A percentile compares a stretch with the other conserved stretches of the same genome.
phyloP scores from a whole-genome alignment of 2,888 invertebrate species.

The Drosophila fungiperda region DNA sequence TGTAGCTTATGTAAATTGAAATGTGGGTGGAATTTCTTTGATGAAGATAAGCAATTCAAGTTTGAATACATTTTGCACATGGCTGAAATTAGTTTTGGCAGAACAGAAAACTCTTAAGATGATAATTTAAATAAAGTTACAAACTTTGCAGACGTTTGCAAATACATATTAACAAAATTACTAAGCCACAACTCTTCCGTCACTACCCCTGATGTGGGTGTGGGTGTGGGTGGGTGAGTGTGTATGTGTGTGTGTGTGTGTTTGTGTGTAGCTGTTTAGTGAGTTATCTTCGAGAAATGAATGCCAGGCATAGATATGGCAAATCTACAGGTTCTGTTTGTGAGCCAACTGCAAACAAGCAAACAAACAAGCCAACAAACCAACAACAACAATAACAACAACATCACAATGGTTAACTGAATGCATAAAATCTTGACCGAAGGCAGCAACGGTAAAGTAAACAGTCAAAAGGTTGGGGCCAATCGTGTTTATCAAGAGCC shows the following conservation, averaged over 20 bases:
- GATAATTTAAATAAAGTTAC: constrained; percentile 69
- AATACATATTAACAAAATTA: constrained; percentile 40
- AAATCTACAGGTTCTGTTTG: constrained; percentile 26
- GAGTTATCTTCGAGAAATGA: constrained; percentile 24
- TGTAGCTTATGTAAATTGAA: constrained; percentile 3
- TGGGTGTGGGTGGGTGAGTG: too few species aligned
- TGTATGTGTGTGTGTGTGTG: background rate
- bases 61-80: constrained; percentile 13
- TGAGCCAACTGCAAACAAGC: constrained; percentile 45
- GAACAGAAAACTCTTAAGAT: constrained; percentile 33
- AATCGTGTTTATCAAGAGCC: constrained; percentile 67
- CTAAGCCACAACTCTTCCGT: constrained; percentile 14
- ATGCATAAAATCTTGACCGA: constrained; percentile 62
- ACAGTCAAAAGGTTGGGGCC: constrained; percentile 7
- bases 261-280: background rate
- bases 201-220: too few species aligned
- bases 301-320: constrained; percentile 32
- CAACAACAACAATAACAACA: constrained; percentile 49
- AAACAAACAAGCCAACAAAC: constrained; percentile 27
- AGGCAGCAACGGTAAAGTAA: constrained; percentile 51
- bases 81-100: constrained; percentile 46
- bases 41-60: constrained; percentile 3
- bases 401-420: constrained; percentile 56
- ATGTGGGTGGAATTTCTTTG: background rate
- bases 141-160: constrained; percentile 54